Base-by-base conservation (phyloP, 2,113 vertebrate genomes). In the Melospiza melodia region DNA sequence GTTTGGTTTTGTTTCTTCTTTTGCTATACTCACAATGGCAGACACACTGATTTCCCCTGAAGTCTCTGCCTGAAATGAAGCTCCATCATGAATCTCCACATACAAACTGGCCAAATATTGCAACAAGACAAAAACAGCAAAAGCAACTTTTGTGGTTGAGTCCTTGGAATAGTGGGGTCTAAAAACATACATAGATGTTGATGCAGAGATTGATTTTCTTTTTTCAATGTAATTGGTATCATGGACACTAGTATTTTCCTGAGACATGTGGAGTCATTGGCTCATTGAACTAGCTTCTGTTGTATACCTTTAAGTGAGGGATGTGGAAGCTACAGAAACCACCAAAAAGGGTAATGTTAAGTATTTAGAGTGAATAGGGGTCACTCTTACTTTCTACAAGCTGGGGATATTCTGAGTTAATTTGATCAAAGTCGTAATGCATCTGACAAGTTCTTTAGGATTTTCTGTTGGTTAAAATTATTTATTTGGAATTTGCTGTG, bases 31-130 rank as follows among this genome's bases (percentile, higher is more conserved):
- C 19, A 12, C 17, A 41, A 18, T 39, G 12, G 33, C 21, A 46
- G 33, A 51, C 11, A n/a, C 1, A 0, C 14, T 63, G 30, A 48
- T 65, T 87, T 78, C 28, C 52, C 17, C 33, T 88, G 51, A 37
- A 72, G n/a, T 4, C 24, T 84, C 27, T 59, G 49, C 6, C 39
- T 73, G 65, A 73, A 81, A 65, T 35, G 19, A 65, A 91, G 18
- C 24, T 88, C 27, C 4, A 0, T 44, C 15, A 2, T 39, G 5
- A 52, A 66, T 58, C 21, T 58, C 22, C 2, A 1, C 11, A 5
- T 48, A 25, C 15, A 66, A 74, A 78, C 25, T 66, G 30, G 9
- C 20, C 66, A 82, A 41, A 66, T 43, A n/a, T 51, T 83, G 51
- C 49, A 83, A 15, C 19, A 79, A 82, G 62, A 39, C 1, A 13